Evolutionary conservation across 2,888 invertebrate species (phyloP), one percentile per base, ranked within the genome.

Genomic region (Drosophila atroscutellata): DNA sequence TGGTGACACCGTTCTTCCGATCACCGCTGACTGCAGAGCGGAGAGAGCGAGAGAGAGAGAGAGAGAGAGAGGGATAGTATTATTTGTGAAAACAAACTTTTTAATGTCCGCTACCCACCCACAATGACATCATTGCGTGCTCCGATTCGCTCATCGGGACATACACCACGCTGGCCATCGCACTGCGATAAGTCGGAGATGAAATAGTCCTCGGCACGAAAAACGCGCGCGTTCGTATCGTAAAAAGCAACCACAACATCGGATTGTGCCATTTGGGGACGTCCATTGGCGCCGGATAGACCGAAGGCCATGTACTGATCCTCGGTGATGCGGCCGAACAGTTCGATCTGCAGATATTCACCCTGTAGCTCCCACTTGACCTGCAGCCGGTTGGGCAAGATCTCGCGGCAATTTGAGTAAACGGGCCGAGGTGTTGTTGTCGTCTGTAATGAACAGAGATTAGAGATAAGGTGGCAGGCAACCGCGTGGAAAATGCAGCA

Each of bases 271-370:
- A 97, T 97, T 91, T 96, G 95, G 0, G 96, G 93, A 37, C 94
- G 94, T 18, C 96, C 96, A 87, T 96, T 95, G 45, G 95, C 95
- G 0, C 97, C 98, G 2, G 97, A 97, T 45, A 97, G 93, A 0
- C 98, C 98, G 81, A 98, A 98, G 0, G 97, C 96, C 94, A 98
- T 96, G 93, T 98, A 98, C 91, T 98, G 97, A 89, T 97, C 96
- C 84, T 96, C 96, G 32, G 95, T 94, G 37, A 98, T 96, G 37
- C 96, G 94, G 0, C 96, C 98, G 3, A 97, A 95, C 50, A 98
- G 92, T 37, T 96, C 96, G 60, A 98, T 95, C 90, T 96, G 95
- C 3, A 98, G 94, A 69, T 95, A 94, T 58, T 96, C 95, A 75
- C 95, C 96, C 93, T 96, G 95, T 59, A 97, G 93, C 89, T 97